Percentiles rank a stretch among this genome's conserved stretches.
These are phyloP conservation scores for Zaprionus camerounensis DNA, from an alignment of 1,140 invertebrate species.

Conservation along the genomic window DNA sequence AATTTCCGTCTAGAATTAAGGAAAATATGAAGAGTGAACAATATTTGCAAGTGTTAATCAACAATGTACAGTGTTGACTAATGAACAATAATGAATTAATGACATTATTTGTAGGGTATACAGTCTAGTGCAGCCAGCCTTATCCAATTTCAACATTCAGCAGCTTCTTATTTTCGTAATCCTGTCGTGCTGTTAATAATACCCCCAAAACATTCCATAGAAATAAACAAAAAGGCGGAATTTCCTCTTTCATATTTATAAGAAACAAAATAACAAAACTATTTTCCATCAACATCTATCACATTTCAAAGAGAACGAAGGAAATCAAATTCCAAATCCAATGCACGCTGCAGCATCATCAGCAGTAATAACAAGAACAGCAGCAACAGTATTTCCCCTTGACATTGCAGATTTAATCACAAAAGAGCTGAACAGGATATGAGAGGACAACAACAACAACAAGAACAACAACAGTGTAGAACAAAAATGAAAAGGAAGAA, in stretches of 20 bases:
- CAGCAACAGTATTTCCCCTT: slow-evolving; percentile 41
- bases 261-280: slow-evolving; percentile 21
- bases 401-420: slow-evolving; percentile 60
- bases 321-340: slow-evolving; percentile 47
- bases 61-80: background rate
- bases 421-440: slow-evolving; percentile 26
- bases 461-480: background rate
- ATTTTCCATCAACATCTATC: slow-evolving; percentile 11
- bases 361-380: background rate
- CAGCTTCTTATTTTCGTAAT: no score
- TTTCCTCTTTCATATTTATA: background rate
- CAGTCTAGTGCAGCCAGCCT: background rate
- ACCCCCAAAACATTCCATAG: background rate
- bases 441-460: background rate
- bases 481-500: slow-evolving; percentile 18
- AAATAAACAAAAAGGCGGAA: background rate
- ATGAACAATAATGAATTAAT: background rate
- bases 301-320: slow-evolving; percentile 17
- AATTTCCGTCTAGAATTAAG: background rate
- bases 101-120: background rate
- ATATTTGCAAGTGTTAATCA: no score
- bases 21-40: no score
- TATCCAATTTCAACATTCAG: background rate
- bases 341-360: slow-evolving; percentile 12
- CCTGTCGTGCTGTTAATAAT: background rate